Percentiles rank a stretch among this genome's conserved stretches.
phyloP scores from a whole-genome alignment of 1,140 invertebrate genomes.

The Drosophila azteca region DNA sequence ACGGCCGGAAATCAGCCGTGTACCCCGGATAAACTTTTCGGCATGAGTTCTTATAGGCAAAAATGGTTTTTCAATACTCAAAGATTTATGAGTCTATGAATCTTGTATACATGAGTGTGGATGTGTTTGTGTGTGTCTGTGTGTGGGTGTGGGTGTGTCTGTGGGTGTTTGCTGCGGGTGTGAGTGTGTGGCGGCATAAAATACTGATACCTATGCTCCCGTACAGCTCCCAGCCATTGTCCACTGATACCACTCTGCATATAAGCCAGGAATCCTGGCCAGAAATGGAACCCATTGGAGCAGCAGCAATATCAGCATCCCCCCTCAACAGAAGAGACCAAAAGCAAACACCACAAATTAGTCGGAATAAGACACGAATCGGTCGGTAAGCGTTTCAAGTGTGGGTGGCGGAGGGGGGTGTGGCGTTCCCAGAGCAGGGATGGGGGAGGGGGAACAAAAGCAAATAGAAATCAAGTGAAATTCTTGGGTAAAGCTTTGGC shows the following conservation, averaged over 20 bases:
- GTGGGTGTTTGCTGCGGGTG: conserved; percentile 4
- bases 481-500: conserved; percentile 33
- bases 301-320: conserved; percentile 30
- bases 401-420: not conserved
- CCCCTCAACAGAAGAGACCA: conserved; percentile 48
- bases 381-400: conserved; percentile 43
- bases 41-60: conserved; percentile 80
- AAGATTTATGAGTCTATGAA: conserved; percentile 82
- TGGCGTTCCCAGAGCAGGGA: not conserved
- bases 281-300: conserved; percentile 15
- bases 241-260: conserved; percentile 8
- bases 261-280: conserved; percentile 24
- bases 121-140: conserved; percentile 7
- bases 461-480: conserved; percentile 55
- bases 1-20: conserved; percentile 22
- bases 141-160: conserved; percentile 23
- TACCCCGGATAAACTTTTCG: conserved; percentile 71
- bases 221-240: not conserved
- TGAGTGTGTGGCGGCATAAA: conserved; percentile 57
- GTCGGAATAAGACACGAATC: conserved; percentile 58
- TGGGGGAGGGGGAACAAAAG: conserved; percentile 12
- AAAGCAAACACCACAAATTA: conserved; percentile 80
- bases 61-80: conserved; percentile 81
- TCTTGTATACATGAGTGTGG: conserved; percentile 63
- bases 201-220: conserved; percentile 55